phyloP scores from a whole-genome alignment of 2,888 invertebrate species.

The Habroteleia sp. region DNA sequence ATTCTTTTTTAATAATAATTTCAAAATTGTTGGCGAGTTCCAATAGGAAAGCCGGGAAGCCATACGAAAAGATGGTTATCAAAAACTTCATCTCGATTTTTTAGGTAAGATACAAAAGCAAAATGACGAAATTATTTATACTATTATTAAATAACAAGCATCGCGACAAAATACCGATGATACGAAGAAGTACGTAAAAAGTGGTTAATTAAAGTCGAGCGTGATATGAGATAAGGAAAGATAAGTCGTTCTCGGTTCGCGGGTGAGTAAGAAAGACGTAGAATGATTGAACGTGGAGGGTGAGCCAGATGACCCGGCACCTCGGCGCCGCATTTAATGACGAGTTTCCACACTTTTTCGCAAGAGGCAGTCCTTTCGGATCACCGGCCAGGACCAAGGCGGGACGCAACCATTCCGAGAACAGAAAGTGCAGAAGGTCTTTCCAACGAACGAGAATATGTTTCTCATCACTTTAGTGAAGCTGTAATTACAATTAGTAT shows the following conservation, averaged over 20 bases:
- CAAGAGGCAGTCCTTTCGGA: slow-evolving; percentile 54
- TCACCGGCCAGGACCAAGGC: slow-evolving; percentile 25
- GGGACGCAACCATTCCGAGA: slow-evolving; percentile 64
- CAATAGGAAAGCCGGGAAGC: no score
- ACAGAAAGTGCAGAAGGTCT: slow-evolving; percentile 66
- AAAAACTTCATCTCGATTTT: no score
- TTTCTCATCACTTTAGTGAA: no score
- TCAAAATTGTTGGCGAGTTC: no score
- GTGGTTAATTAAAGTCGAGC: slow-evolving; percentile 58
- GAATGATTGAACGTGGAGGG: slow-evolving; percentile 51
- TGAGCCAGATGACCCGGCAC: slow-evolving; percentile 60
- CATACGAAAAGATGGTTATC: no score
- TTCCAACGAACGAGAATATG: slow-evolving; percentile 35
- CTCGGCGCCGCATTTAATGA: slow-evolving; percentile 65
- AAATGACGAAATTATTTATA: slow-evolving; percentile 48
- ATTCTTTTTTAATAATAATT: no score
- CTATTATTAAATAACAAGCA: slow-evolving; percentile 48
- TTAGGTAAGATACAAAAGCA: no score
- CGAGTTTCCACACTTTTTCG: slow-evolving; percentile 65
- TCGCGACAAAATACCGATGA: slow-evolving; percentile 32
- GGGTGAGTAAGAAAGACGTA: slow-evolving; percentile 49
- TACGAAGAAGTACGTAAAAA: slow-evolving; percentile 41
- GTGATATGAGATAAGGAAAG: slow-evolving; percentile 57
- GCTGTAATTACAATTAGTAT: no score
- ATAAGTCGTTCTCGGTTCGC: slow-evolving; percentile 65